Conservation (phyloP, 2,113 vertebrate species). For the Asarcornis scutulata region DNA sequence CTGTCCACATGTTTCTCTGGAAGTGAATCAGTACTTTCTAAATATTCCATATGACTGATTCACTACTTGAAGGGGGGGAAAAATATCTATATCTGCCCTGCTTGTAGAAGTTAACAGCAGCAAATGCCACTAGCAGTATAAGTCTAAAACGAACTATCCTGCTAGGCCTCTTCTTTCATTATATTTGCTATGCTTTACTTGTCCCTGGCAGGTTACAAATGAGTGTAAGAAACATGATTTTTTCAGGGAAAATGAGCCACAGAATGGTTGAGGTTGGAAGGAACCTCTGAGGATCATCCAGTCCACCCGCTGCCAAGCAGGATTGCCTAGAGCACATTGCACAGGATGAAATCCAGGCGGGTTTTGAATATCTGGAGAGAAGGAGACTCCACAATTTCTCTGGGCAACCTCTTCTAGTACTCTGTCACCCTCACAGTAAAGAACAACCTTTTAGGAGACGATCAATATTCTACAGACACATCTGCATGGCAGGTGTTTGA, state of each 20-base stretch:
- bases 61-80: not conserved
- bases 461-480: not conserved
- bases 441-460: not conserved
- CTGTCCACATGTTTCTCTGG: not conserved
- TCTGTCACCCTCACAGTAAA: too few relatives aligned
- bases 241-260: conserved; percentile 13
- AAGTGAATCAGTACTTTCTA: not conserved
- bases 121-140: not conserved
- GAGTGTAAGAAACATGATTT: not conserved
- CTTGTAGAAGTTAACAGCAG: conserved; percentile 20
- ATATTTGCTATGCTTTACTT: conserved; percentile 14
- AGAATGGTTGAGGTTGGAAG: not conserved
- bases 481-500: not conserved
- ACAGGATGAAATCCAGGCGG: too few relatives aligned
- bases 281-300: not conserved
- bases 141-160: not conserved
- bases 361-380: too few relatives aligned
- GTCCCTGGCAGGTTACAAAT: conserved; percentile 32
- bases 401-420: not conserved
- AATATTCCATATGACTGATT: not conserved
- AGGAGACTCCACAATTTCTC: not conserved
- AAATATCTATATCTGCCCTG: not conserved
- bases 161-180: not conserved
- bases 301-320: not conserved
- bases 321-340: not conserved